A percentile compares a stretch with the other conserved stretches of the same genome.
Evolutionary conservation across 2,113 vertebrate species (phyloP).

Genomic region (Hepsetus odoe): DNA sequence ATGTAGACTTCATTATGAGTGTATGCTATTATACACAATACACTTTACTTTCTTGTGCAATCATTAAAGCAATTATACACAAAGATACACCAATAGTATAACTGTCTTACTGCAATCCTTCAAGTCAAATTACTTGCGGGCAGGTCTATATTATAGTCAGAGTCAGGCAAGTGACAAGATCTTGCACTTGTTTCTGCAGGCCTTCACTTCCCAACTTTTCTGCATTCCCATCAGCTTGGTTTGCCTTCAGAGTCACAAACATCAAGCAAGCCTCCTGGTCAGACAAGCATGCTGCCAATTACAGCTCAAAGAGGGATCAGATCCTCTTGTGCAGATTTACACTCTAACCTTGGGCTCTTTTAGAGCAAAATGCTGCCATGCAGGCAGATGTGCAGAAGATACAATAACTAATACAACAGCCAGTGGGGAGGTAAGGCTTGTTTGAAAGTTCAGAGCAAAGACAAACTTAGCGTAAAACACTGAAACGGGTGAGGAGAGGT

Average conservation of each 20-base stretch:
- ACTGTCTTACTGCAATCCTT: too few relatives aligned
- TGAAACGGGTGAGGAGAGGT: not conserved
- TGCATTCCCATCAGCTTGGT: not conserved
- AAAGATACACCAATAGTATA: too few relatives aligned
- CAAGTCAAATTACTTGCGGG: too few relatives aligned
- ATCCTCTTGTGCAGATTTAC: conserved; percentile 7
- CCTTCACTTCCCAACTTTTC: not conserved
- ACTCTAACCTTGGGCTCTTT: conserved; percentile 2
- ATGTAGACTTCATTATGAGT: too few relatives aligned
- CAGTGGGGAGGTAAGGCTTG: not conserved
- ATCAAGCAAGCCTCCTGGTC: conserved; percentile 24
- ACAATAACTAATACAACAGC: not conserved
- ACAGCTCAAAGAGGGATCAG: conserved; percentile 13
- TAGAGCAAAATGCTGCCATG: conserved; percentile 13
- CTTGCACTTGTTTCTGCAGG: conserved; percentile 20
- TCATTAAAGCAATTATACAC: too few relatives aligned
- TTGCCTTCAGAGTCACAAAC: not conserved
- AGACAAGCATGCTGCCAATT: conserved; percentile 16
- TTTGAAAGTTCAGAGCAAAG: not conserved
- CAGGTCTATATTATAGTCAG: too few relatives aligned
- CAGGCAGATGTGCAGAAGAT: not conserved
- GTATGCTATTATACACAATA: too few relatives aligned
- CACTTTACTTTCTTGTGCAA: too few relatives aligned
- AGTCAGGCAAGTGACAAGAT: conserved; percentile 4
- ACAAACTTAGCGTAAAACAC: not conserved